These are phyloP conservation scores for Microcebus ravelobensis DNA, from an alignment of 2,113 vertebrate species.

Conservation along the genomic window DNA sequence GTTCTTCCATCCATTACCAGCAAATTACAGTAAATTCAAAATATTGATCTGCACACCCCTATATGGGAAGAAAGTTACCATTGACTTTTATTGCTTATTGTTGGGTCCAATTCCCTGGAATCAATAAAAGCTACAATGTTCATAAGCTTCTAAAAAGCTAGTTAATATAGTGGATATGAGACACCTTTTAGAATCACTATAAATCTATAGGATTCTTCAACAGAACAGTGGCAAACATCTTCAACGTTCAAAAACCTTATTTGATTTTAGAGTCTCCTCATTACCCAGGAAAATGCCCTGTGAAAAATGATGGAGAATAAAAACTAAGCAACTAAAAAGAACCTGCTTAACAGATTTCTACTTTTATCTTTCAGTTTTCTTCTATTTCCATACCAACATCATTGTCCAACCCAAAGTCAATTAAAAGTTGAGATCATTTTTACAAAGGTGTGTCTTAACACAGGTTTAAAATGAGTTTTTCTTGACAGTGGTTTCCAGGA, in stretches of 20 bases:
- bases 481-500: neutral
- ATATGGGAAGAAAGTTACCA: constrained; percentile 71
- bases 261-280: constrained; percentile 63
- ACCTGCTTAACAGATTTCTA: neutral
- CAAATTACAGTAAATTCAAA: constrained; percentile 80
- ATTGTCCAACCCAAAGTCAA: neutral
- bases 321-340: constrained; percentile 48
- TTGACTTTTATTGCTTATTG: constrained; percentile 75
- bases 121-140: constrained; percentile 78
- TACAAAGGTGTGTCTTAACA: neutral
- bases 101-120: constrained; percentile 69
- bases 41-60: constrained; percentile 64
- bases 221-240: constrained; percentile 23
- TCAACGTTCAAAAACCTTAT: constrained; percentile 55
- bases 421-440: neutral
- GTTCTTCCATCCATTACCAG: constrained; percentile 71
- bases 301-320: constrained; percentile 33
- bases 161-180: constrained; percentile 66
- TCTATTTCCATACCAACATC: neutral
- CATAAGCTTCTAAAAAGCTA: constrained; percentile 75
- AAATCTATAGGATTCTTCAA: constrained; percentile 70
- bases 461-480: neutral
- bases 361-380: neutral
- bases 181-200: constrained; percentile 61
- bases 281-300: constrained; percentile 54